These are phyloP conservation scores for Lepisosteus oculatus DNA, from an alignment of 2,113 vertebrate genomes.

Conservation along the genomic window DNA sequence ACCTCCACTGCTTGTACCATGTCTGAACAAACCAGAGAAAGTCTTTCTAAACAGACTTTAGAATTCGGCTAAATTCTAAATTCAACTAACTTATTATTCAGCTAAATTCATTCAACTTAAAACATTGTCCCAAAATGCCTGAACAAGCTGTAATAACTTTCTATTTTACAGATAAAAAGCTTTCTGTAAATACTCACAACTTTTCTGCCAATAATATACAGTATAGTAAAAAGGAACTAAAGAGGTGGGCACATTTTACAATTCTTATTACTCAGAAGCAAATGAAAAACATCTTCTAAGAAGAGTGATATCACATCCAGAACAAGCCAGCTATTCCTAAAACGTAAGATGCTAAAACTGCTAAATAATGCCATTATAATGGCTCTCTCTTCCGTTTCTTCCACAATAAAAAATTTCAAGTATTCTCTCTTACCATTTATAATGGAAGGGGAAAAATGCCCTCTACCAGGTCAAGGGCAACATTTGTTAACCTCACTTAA, in stretches of 20 bases:
- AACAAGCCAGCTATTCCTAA: conserved; percentile 25
- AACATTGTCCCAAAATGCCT: no score
- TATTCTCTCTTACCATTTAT: conserved; percentile 56
- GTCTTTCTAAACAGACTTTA: no score
- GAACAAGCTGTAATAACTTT: no score
- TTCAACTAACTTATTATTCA: no score
- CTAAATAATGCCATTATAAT: conserved; percentile 56
- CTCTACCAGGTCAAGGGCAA: conserved; percentile 79
- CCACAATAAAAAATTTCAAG: conserved; percentile 62
- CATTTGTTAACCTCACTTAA: conserved; percentile 82
- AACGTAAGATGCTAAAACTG: conserved; percentile 44
- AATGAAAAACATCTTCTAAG: conserved; percentile 1
- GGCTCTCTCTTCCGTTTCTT: conserved; percentile 50
- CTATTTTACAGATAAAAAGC: no score
- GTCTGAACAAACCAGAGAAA: no score
- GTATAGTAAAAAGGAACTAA: not conserved
- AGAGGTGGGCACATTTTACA: not conserved
- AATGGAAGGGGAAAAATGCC: conserved; percentile 57
- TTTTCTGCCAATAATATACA: no score
- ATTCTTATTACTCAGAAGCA: not conserved
- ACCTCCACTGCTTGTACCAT: no score
- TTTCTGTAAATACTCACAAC: no score
- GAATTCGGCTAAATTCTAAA: no score
- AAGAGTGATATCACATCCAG: not conserved
- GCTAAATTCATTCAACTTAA: no score